Base-by-base conservation (phyloP, 1,140 invertebrate species). In the Helicoverpa zea region DNA sequence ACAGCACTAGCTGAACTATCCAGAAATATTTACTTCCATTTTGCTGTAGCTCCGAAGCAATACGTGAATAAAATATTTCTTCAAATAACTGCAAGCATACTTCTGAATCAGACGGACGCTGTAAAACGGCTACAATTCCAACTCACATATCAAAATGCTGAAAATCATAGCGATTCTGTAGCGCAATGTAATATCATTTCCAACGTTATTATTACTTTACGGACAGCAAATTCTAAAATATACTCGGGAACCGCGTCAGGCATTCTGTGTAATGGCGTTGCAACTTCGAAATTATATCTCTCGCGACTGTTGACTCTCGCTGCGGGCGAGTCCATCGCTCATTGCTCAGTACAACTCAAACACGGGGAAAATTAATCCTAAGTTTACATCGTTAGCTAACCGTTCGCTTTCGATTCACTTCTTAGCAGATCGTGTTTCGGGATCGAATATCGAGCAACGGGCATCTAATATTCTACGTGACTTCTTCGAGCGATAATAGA, bases 281-380 rank as follows among this genome's bases (percentile, higher is more conserved):
- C 81, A 82, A 82, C 74, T 82, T 84, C 70, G 81, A 82, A 82
- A 84, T 84, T 82, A 84, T 84, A 81, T 82, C 83, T 63, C 68
- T 52, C 61, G 77, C 68, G 78, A 76, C 70, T 84, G 83, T 84
- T 82, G 83, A 84, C 83, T 84, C 72, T 35, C 18, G 35, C 75
- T 75, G 49, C 74, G n/a, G 70, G 81, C 78, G 52, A 70, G 81
- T 79, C 83, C 83, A 84, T 84, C 83, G 81, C 66, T 84, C 83
- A 82, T 82, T 77, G 29, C 75, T 77, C 59, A 80, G 80, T 74
- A 76, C 52, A 81, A 84, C 74, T 84, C 81, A 84, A 84, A 84
- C 83, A 84, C 52, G 49, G 70, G 79, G 81, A 79, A 84, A 84
- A 84, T 84, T 84, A 84, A 84, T 84, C 83, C 81, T 59, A 74